These are phyloP conservation scores for Oeneis ivallda DNA, from an alignment of 2,888 invertebrate genomes.

Conservation along the genomic window DNA sequence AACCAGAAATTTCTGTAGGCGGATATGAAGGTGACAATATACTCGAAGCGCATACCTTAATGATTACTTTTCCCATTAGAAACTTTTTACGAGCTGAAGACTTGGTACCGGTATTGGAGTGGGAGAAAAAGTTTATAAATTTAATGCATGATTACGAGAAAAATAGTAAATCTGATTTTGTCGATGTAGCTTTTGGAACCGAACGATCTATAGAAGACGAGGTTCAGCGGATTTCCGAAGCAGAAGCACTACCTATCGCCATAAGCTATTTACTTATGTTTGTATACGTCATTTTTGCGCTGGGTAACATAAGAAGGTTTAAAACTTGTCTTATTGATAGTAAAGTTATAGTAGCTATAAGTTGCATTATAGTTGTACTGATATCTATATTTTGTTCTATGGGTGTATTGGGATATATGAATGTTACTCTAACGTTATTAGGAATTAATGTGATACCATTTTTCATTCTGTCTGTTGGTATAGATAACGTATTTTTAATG, in stretches of 20 bases:
- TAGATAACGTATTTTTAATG: slow-evolving; percentile 98
- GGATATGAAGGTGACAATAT: slow-evolving; percentile 81
- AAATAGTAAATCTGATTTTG: slow-evolving; percentile 77
- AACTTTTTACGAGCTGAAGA: slow-evolving; percentile 84
- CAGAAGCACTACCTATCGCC: slow-evolving; percentile 91
- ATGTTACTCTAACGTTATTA: slow-evolving; percentile 91
- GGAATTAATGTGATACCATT: slow-evolving; percentile 98
- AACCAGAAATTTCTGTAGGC: slow-evolving; percentile 92
- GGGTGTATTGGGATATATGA: slow-evolving; percentile 91
- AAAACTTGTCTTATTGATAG: slow-evolving; percentile 85
- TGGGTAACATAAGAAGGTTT: slow-evolving; percentile 87
- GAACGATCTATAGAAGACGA: slow-evolving; percentile 97
- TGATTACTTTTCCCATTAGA: slow-evolving; percentile 89
- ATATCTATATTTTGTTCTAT: slow-evolving; percentile 92
- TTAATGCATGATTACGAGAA: slow-evolving; percentile 82
- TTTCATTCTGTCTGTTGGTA: slow-evolving; percentile 95
- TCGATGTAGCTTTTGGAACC: slow-evolving; percentile 88
- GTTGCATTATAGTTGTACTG: slow-evolving; percentile 92
- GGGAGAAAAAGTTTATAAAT: slow-evolving; percentile 89
- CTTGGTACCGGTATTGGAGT: slow-evolving; percentile 83
- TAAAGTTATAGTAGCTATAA: slow-evolving; percentile 90
- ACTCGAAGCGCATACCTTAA: slow-evolving; percentile 78
- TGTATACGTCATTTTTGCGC: slow-evolving; percentile 91
- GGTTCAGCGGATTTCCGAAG: slow-evolving; percentile 90
- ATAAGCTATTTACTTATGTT: slow-evolving; percentile 97